These are phyloP conservation scores for Sturnus vulgaris DNA, from an alignment of 2,113 vertebrate species.

Conservation along the genomic window DNA sequence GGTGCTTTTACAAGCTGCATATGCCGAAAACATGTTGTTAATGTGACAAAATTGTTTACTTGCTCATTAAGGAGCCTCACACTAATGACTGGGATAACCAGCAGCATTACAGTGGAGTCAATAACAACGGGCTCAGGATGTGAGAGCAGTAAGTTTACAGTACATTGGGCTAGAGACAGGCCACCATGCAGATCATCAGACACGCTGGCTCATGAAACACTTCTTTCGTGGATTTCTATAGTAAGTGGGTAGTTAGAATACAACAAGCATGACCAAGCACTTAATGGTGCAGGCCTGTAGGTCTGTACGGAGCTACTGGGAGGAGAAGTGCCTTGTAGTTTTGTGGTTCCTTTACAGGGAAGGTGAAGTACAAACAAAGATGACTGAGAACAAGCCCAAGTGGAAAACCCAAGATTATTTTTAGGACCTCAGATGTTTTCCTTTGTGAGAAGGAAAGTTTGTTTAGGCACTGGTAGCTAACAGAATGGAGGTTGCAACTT, in stretches of 20 bases:
- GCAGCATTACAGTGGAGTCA: not conserved
- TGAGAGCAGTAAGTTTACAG: not conserved
- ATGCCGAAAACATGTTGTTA: not conserved
- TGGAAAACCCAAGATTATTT: not conserved
- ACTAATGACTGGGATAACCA: not conserved
- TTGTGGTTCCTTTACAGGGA: not conserved
- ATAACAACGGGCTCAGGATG: not conserved
- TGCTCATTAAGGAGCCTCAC: not conserved
- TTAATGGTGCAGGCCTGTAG: not conserved
- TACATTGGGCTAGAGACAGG: not conserved
- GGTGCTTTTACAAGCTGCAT: not conserved
- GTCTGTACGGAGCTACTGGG: not conserved
- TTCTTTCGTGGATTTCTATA: not conserved
- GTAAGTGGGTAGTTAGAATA: too few relatives aligned
- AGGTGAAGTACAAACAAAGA: not conserved
- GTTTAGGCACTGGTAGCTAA: not conserved
- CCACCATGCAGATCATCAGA: not conserved
- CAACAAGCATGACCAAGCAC: not conserved
- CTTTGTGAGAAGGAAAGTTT: not conserved
- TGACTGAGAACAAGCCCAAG: not conserved
- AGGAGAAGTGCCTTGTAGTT: not conserved
- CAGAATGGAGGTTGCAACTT: not conserved
- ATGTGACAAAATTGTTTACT: conserved; percentile 32
- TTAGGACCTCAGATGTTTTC: not conserved
- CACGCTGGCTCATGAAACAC: not conserved